Evolutionary conservation across 2,888 invertebrate species (phyloP), one percentile per base, ranked within the genome.

Genomic region (Trichogramma dendrolimi): DNA sequence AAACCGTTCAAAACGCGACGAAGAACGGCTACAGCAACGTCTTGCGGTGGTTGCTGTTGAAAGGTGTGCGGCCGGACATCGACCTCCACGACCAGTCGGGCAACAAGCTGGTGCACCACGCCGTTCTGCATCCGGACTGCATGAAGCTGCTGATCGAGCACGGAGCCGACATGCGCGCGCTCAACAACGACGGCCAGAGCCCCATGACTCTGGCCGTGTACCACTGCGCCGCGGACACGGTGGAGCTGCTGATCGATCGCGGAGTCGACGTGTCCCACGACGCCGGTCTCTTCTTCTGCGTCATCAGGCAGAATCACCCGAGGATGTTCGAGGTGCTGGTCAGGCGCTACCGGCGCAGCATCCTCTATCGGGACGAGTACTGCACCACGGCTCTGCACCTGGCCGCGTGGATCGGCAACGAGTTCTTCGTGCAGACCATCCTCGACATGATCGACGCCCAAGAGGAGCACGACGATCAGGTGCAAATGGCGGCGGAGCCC

Each of bases 321-420:
- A 50, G 58, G 1, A 62, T 62, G 8, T 8, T 50, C 44, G 58
- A 62, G 51, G 40, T 57, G 6, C 43, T 58, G 38, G 38, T n/a
- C 4, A 38, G 49, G n/a, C 27, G 27, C 27, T 27, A 27, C 27
- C 50, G 14, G 4, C 3, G 14, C 27, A 14, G 6, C 5, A 14
- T 10, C 8, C 5, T n/a, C n/a, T 10, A 27, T 2, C 1, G 27
- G 27, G 60, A 63, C 41, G 57, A 57, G 14, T 57, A 54, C 54
- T 46, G 58, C 7, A 60, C 46, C 42, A 58, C 44, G 2, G 57
- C 63, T n/a, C 60, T 63, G 27, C 63, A 63, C 43, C 14, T 60
- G 41, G 60, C 60, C 27, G 54, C 42, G 14, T 60, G 60, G 57
- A 53, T 55, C 52, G 48, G 53, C 27, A 42, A 60, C 38, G 51